Base-by-base conservation (phyloP, 2,888 invertebrate species). In the Eristalis arbustorum region DNA sequence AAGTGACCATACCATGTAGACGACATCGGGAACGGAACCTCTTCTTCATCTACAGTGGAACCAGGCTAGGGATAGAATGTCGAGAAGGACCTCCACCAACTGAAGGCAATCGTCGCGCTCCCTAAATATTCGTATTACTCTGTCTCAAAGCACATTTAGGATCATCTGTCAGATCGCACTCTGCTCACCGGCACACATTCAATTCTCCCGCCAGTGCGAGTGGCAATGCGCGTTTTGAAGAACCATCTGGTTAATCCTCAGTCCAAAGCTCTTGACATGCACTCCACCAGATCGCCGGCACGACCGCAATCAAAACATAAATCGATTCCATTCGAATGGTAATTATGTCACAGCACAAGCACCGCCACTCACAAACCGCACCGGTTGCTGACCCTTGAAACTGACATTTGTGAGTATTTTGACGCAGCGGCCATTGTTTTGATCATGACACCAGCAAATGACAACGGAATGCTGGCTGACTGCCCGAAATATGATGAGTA, bases 381-480 rank as follows among this genome's bases (percentile, higher is more conserved):
- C 23, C 80, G 84, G 84, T 85, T 73, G 73, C 73, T 81, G 84
- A 85, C 84, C 84, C 69, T 72, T 63, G 18, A 22, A n/a, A 14
- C 11, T 13, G 59, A 59, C 34, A 31, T 57, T 49, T 59, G 49
- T 37, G 67, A 64, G 68, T 81, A 79, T 85, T 85, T 73, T 77
- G 84, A 85, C 81, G 84, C 76, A 79, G 72, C 73, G 72, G 23
- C 11, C 56, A 72, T 73, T 85, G 84, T 85, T 77, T 76, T 77
- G 80, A 85, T 85, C 84, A 85, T 85, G 84, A 49, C 73, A 73
- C 72, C 80, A 69, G 64, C 61, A 66, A 85, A 85, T 85, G 80
- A 23, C 66, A 77, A 14, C 80, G 84, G 80, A 68, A 81, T 85
- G 84, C 73, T 85, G 84, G 76, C 84, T 85, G 84, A 85, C 84